Base-by-base conservation (phyloP, 2,113 vertebrate genomes). In the Eretmochelys imbricata region DNA sequence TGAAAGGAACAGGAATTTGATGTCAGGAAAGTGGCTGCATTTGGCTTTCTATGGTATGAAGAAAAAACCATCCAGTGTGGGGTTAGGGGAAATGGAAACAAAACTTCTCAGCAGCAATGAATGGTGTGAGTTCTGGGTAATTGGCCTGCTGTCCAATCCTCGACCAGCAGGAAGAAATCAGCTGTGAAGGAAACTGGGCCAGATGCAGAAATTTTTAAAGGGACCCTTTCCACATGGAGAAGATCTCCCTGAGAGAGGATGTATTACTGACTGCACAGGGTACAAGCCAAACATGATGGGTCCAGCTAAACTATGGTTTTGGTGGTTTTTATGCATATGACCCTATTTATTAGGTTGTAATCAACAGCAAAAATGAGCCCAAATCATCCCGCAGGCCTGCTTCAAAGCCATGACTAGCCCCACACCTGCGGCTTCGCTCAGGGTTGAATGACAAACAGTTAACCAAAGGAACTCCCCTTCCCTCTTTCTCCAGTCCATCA, bases 41-140 rank as follows among this genome's bases (percentile, higher is more conserved):
- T 88, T 89, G 93, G 78, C 89, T 90, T 55, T 72, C 91, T 62
- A 29, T 8, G n/a, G 95, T 80, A 90, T 54, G 90, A 89, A 94
- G 94, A 78, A 94, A 38, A 72, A n/a, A 17, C 3, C 17, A 20
- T 19, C 62, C 62, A n/a, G 19, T 20, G n/a, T 22, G 65, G 35
- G 65, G 19, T 20, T 20, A 72, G 65, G n/a, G 31, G n/a, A 72
- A 22, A 72, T 19, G 4, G n/a, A 72, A 72, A 72, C 65, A 72
- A 72, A 38, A 38, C n/a, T 38, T 72, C 19, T 38, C 4, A 14
- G 17, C 59, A 62, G 59, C 35, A 42, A 25, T 9, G 49, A 55
- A 27, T 89, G 87, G 8, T 1, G 0, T 0, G 10, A 48, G 85
- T 82, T 0, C 6, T 88, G 94, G 89, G 38, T 96, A 94, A 92